A percentile compares a stretch with the other conserved stretches of the same genome.
Evolutionary conservation across 2,797 vertebrate species (phyloP).

Genomic region (Cichlasoma orientale): DNA sequence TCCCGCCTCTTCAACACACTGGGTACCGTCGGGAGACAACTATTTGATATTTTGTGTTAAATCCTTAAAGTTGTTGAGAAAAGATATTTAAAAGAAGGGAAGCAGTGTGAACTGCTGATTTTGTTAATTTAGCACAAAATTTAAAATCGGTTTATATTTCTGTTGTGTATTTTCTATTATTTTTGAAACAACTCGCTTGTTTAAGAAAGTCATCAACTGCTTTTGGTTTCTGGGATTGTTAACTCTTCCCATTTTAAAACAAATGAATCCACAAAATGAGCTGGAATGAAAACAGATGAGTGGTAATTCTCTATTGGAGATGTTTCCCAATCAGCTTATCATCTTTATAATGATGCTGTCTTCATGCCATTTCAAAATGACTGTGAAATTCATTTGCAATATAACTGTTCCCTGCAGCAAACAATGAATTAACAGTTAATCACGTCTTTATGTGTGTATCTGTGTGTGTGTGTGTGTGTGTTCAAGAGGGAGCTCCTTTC

Average conservation of each 20-base stretch:
- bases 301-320: not conserved
- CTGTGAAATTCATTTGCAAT: not conserved
- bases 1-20: conserved; percentile 91
- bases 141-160: conserved; percentile 40
- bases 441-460: not conserved
- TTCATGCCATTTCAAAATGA: not conserved
- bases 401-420: not conserved
- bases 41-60: not conserved
- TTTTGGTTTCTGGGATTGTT: too few relatives aligned
- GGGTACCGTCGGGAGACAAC: conserved; percentile 72
- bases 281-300: not conserved
- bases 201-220: too few relatives aligned
- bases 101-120: conserved; percentile 24
- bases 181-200: not conserved
- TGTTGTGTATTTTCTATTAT: not conserved
- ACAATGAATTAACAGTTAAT: not conserved
- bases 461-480: conserved; percentile 23
- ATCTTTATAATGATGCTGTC: not conserved
- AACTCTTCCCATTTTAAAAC: not conserved
- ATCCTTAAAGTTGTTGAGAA: not conserved
- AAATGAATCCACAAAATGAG: not conserved
- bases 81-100: not conserved
- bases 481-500: conserved; percentile 85
- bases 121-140: conserved; percentile 36
- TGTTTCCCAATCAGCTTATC: not conserved